Base-by-base conservation (phyloP, 2,888 invertebrate species). In the Syrphus vitripennis region DNA sequence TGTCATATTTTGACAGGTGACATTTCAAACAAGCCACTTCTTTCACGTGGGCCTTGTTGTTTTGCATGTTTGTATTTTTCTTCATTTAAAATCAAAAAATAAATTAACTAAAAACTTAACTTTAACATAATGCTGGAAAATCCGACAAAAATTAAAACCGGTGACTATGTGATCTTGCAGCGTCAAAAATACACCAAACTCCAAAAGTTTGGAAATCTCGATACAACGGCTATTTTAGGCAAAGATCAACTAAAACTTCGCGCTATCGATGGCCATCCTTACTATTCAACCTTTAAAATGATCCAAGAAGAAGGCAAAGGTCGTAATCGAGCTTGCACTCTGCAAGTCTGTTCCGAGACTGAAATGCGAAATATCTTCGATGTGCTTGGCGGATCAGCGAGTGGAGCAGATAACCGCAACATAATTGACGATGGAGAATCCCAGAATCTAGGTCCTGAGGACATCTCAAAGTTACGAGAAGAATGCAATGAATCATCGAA, bases 341-440 rank as follows among this genome's bases (percentile, higher is more conserved):
- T 95, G 24, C 93, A 93, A 87, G 91, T 94, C 74, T 95, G 94
- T 84, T 93, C 93, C 55, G 92, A 92, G 42, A 90, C 89, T 14
- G 91, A 91, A 59, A 91, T 94, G 87, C 93, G 93, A 1, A 94
- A 94, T 71, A 93, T 95, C 1, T 93, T 94, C 83, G 94, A 95
- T 82, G 94, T 95, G 89, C 93, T 96, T 45, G 94, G 94, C 69
- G 95, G 95, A 19, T 94, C 94, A 87, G 91, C 93, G 79, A 96
- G 96, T 87, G 97, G 97, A 5, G 93, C 91, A 24, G 98, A 98
- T 90, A 98, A 98, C 91, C 94, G 98, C 86, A 95, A 96, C 89
- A 96, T 98, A 72, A 93, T 94, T 21, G 97, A 97, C 90, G 96
- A 94, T 72, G 91, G 92, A 0, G 90, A 89, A 34, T 97, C 98